Evolutionary conservation across 1,140 invertebrate species (phyloP).

Genomic region (Cydia fagiglandana): DNA sequence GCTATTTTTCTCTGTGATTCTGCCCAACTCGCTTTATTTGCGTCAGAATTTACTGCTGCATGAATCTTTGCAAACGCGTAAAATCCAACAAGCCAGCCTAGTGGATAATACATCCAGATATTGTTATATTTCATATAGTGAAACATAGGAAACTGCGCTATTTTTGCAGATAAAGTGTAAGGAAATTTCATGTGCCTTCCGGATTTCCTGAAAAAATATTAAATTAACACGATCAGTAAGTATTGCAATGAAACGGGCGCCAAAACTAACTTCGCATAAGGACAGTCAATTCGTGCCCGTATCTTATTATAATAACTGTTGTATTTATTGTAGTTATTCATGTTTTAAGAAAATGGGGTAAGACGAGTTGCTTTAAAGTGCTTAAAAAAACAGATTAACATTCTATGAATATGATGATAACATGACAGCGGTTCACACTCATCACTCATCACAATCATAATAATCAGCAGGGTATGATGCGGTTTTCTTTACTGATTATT

Average conservation of each 20-base stretch:
- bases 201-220: conserved; percentile 57
- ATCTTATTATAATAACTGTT: too few relatives aligned
- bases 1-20: conserved; percentile 80
- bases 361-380: too few relatives aligned
- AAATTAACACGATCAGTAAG: background rate
- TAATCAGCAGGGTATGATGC: too few relatives aligned
- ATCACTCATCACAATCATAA: too few relatives aligned
- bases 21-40: conserved; percentile 82
- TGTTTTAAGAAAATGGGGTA: too few relatives aligned
- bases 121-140: conserved; percentile 82
- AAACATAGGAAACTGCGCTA: conserved; percentile 85
- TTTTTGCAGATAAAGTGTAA: conserved; percentile 85
- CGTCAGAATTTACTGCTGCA: conserved; percentile 80
- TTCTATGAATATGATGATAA: too few relatives aligned
- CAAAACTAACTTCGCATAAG: too few relatives aligned
- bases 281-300: too few relatives aligned
- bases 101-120: conserved; percentile 81
- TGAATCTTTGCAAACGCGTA: conserved; percentile 83
- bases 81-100: conserved; percentile 66
- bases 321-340: too few relatives aligned
- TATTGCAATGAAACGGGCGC: background rate
- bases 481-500: too few relatives aligned
- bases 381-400: too few relatives aligned
- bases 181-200: conserved; percentile 86
- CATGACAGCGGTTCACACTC: too few relatives aligned